phyloP scores from a whole-genome alignment of 2,797 vertebrate species.

The Enteromius afrohamiltoni region DNA sequence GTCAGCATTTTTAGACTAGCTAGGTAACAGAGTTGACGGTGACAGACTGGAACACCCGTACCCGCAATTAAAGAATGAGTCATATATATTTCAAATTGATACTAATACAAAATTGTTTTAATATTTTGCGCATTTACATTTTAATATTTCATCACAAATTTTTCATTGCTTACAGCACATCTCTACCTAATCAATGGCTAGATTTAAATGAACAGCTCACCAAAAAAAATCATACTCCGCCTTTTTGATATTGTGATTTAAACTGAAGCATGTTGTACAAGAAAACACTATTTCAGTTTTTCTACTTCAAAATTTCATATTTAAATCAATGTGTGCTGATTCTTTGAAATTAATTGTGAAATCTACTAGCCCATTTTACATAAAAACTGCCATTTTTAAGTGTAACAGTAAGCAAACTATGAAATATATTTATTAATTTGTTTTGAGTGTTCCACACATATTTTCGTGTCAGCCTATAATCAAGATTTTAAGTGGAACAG shows the following conservation, averaged over 20 bases:
- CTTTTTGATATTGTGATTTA: not conserved
- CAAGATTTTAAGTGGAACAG: conserved; percentile 2
- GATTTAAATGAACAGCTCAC: too few species aligned
- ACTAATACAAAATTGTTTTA: not conserved
- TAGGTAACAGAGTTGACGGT: too few species aligned
- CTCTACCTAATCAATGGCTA: too few species aligned
- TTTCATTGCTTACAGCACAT: too few species aligned
- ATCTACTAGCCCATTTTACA: not conserved
- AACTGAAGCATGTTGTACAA: not conserved
- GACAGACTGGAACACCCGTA: too few species aligned
- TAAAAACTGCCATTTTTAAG: not conserved
- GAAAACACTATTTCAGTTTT: not conserved
- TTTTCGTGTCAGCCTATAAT: conserved; percentile 23
- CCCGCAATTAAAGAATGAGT: too few species aligned
- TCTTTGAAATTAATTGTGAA: not conserved
- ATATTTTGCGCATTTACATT: not conserved
- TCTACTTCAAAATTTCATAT: too few species aligned
- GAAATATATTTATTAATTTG: not conserved
- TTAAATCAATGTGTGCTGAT: not conserved
- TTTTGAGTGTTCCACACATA: conserved; percentile 15
- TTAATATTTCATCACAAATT: too few species aligned
- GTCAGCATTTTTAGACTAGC: too few species aligned
- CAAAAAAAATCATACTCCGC: too few species aligned
- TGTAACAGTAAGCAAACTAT: not conserved
- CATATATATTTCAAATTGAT: too few species aligned